Percentiles rank a stretch among this genome's conserved stretches.
phyloP scores from a whole-genome alignment of 92 coral and sea anemone genomes.

The Phenganax marumi region DNA sequence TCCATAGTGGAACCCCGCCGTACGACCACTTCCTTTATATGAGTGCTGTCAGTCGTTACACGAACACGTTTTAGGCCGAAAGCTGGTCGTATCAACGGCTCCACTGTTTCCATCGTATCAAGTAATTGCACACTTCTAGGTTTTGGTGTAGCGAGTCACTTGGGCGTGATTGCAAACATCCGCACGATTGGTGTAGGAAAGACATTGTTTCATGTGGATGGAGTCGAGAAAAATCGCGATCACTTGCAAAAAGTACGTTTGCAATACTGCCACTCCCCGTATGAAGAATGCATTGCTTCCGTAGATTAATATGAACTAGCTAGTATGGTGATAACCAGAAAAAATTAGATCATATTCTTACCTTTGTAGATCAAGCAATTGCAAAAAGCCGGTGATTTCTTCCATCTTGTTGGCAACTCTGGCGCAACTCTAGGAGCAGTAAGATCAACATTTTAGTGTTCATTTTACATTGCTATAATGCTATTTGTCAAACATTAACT shows the following conservation, averaged over 20 bases:
- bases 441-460: conserved; percentile 7
- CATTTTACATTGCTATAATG: background rate
- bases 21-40: too few relatives aligned
- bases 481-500: too few relatives aligned
- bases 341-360: background rate
- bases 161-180: conserved; percentile 80
- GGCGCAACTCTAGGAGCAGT: conserved; percentile 84
- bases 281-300: background rate
- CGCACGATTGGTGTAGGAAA: conserved; percentile 96
- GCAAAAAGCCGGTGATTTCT: conserved; percentile 70
- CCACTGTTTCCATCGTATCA: too few relatives aligned
- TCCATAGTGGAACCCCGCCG: too few relatives aligned
- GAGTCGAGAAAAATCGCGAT: conserved; percentile 65
- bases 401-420: conserved; percentile 70
- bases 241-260: conserved; percentile 67
- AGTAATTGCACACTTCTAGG: conserved; percentile 45
- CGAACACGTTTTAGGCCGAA: too few relatives aligned
- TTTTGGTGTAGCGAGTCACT: conserved; percentile 93
- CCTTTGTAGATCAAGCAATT: conserved; percentile 43
- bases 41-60: too few relatives aligned
- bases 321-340: background rate
- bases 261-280: background rate
- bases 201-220: conserved; percentile 84
- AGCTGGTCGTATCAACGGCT: too few relatives aligned
- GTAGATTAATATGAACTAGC: background rate